Evolutionary conservation across 2,888 invertebrate species (phyloP), one percentile per base, ranked within the genome.

Genomic region (Diadegma fenestrale): DNA sequence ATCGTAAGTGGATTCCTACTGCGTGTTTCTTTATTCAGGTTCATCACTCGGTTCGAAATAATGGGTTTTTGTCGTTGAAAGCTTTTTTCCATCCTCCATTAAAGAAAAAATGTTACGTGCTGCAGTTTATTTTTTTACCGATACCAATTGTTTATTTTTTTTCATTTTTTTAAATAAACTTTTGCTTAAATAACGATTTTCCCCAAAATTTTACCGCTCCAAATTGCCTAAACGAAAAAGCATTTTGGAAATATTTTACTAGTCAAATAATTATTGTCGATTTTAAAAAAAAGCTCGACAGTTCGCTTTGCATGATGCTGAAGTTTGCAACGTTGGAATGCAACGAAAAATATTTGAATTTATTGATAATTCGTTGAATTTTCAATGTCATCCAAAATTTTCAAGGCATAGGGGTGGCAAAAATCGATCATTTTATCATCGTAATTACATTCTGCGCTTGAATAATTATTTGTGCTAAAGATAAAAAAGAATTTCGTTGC

Each of bases 41-140:
- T 51, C 30, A 66, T 30, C 54, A 12, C 7, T 22, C 37, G 30
- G 4, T 71, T n/a, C 45, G 64, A 48, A 82, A 78, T 71, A 51
- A 68, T 48, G 68, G 61, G 48, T 72, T 69, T 61, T 83, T 33
- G 66, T n/a, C 68, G 61, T 69, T 73, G 48, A 82, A 78, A 66
- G 72, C 41, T 78, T 83, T 79, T 45, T 61, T 17, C 10, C 10
- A n/a, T 30, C n/a, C 45, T 19, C 26, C 26, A 3, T 26, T 26
- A 17, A 45, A n/a, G 10, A 37, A 33, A 33, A 68, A 17, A 2
- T 26, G 10, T 22, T 14, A 26, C 26, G 58, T 45, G 41, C 45
- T 45, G 45, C 45, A 8, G 17, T 10, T 26, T 22, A 7, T 30
- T 68, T 17, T 45, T 12, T 26, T 2, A 8, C 26, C 30, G 26